Evolutionary conservation across 2,797 vertebrate species (phyloP), one percentile per base, ranked within the genome.

Genomic region (Cirrhinus mrigala): DNA sequence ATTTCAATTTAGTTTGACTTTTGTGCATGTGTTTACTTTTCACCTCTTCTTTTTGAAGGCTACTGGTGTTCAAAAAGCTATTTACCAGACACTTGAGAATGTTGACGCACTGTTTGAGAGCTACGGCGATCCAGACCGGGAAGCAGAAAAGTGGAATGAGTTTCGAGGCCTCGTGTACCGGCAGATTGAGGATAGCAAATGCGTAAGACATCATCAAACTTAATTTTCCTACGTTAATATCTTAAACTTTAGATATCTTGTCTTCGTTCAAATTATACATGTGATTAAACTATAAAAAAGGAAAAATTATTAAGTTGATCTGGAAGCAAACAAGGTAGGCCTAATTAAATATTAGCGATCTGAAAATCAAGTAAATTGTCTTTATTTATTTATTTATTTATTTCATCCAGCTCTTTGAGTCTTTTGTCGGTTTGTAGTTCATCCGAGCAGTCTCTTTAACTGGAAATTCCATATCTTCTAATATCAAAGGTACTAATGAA

Each of bases 181-280:
- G 20, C 89, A 87, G 87, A 86, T 73, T 46, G 86, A 82, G 44
- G 83, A 89, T 10, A 85, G 74, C 75, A 62, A 52, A 88, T 91
- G 89, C 46, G 90, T 91, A 88, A 87, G 89, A 77, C 40, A 11
- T 48, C 3, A 0, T 27, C 22, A 1, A 22, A 40, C 40, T 71
- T 15, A 0, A 1, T 46, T 46, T 70, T n/a, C 18, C 52, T 14
- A 14, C 2, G 15, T 12, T 75, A 33, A 33, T 22, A 29, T 12
- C 33, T 46, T n/a, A 29, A 48, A 15, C 10, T 14, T 46, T 10
- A 62, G 20, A 37, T 44, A 33, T 18, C 2, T 74, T 44, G n/a
- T 18, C 2, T 74, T 52, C 33, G 3, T 71, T 11, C n/a, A 71
- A 60, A 33, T 44, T 1, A 29, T 24, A 44, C 37, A 69, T 7